Evolutionary conservation across 2,113 vertebrate genomes (phyloP).

Genomic region (Alethe castanea): DNA sequence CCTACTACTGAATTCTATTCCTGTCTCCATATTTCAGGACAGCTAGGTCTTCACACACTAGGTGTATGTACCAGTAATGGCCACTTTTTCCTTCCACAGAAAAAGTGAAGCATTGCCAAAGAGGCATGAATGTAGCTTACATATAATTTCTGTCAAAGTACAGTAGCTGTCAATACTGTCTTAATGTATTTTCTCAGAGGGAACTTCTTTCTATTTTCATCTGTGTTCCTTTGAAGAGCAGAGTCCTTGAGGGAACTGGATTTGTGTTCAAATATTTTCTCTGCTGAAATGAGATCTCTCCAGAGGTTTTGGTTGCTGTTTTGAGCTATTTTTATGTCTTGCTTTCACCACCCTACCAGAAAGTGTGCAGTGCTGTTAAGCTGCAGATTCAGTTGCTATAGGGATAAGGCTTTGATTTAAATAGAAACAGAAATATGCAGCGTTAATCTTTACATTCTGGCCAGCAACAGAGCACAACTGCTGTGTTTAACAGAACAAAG

Average conservation of each 20-base stretch:
- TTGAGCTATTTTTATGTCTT: conserved; percentile 17
- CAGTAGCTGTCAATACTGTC: not conserved
- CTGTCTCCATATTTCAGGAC: not conserved
- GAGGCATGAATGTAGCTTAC: not conserved
- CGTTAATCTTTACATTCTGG: not conserved
- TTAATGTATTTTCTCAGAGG: not conserved
- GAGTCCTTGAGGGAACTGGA: not conserved
- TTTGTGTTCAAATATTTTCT: conserved; percentile 16
- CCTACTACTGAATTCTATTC: not conserved
- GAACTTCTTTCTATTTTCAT: not conserved
- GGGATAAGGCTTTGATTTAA: conserved; percentile 23
- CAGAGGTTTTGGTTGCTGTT: not conserved
- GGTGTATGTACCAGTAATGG: not conserved
- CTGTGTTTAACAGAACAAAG: not conserved
- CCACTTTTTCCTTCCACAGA: not conserved
- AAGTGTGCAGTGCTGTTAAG: not conserved
- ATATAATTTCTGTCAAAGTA: not conserved
- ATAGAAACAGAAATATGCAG: not conserved
- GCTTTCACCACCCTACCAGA: not conserved
- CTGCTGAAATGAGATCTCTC: not conserved
- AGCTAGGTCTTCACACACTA: not conserved
- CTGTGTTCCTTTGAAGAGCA: not conserved
- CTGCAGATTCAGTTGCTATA: conserved; percentile 32
- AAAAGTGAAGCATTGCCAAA: not conserved
- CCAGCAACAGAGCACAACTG: not conserved